phyloP scores from a whole-genome alignment of 2,113 vertebrate genomes.

The Rhynchomys soricoides region DNA sequence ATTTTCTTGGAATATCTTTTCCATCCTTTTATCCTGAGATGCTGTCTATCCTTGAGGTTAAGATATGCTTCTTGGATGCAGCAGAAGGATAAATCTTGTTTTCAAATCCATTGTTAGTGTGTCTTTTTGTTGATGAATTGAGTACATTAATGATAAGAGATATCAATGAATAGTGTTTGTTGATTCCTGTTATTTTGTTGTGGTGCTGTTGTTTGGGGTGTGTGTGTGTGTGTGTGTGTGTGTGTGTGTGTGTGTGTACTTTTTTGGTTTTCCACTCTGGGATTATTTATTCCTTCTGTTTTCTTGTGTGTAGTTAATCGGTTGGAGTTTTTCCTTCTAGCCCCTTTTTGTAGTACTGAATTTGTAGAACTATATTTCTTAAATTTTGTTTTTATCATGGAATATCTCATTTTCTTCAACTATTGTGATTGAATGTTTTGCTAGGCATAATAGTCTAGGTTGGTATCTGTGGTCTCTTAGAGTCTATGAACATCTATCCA shows the following conservation, averaged over 20 bases:
- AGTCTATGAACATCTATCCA: background rate
- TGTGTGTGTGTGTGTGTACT: background rate
- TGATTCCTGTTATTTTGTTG: background rate
- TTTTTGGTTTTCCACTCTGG: background rate
- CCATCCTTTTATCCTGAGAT: background rate
- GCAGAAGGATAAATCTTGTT: background rate
- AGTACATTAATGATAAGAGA: background rate
- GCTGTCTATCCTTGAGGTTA: background rate
- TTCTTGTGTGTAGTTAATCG: background rate
- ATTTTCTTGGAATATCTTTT: background rate
- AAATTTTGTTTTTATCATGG: background rate
- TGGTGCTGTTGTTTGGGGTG: background rate
- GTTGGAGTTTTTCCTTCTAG: background rate
- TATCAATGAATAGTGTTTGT: background rate
- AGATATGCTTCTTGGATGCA: background rate
- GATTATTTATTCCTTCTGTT: background rate
- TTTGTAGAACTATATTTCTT: background rate
- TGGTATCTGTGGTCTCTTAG: background rate
- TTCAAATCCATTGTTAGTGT: background rate
- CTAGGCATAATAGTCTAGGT: background rate
- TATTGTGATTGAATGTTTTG: background rate
- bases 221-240: background rate
- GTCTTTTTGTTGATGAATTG: background rate
- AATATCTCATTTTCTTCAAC: background rate
- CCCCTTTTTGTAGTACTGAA: background rate